phyloP scores from a whole-genome alignment of 2,113 vertebrate species.

The Apus apus region DNA sequence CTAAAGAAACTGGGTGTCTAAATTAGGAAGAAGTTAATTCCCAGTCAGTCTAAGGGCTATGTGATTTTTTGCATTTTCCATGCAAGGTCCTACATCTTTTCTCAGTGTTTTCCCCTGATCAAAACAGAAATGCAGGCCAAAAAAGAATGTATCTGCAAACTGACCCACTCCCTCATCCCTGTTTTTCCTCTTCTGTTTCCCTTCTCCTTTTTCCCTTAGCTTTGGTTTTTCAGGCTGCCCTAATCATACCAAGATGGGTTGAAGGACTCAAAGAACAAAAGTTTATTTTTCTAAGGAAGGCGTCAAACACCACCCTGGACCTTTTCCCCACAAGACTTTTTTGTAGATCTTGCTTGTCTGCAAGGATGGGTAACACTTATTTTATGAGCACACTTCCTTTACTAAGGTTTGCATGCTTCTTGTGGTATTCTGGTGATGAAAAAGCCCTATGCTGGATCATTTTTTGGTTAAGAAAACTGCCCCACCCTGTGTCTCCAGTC shows the following conservation, averaged over 20 bases:
- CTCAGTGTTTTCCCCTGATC: not conserved
- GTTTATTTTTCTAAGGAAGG: not conserved
- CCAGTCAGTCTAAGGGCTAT: not conserved
- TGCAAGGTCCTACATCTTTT: not conserved
- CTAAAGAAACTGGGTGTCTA: not conserved
- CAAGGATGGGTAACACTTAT: not conserved
- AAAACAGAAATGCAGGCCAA: not conserved
- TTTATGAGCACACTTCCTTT: not conserved
- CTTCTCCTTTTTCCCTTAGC: not conserved
- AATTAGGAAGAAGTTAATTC: not conserved
- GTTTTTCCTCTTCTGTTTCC: not conserved
- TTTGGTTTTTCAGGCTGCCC: not conserved
- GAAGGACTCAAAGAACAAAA: not conserved
- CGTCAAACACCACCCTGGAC: not conserved
- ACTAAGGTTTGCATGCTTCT: slow-evolving; percentile 22
- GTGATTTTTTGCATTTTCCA: not conserved
- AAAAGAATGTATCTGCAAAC: not conserved
- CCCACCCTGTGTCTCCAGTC: not conserved
- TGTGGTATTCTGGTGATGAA: slow-evolving; percentile 28
- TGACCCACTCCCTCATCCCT: not conserved
- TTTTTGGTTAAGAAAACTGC: slow-evolving; percentile 16
- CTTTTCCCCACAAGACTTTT: not conserved
- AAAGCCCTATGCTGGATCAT: slow-evolving; percentile 9
- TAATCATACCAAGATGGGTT: not conserved
- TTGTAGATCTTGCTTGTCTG: not conserved